Evolutionary conservation across 1,140 invertebrate genomes (phyloP).

Genomic region (Cardiocondyla obscurior): DNA sequence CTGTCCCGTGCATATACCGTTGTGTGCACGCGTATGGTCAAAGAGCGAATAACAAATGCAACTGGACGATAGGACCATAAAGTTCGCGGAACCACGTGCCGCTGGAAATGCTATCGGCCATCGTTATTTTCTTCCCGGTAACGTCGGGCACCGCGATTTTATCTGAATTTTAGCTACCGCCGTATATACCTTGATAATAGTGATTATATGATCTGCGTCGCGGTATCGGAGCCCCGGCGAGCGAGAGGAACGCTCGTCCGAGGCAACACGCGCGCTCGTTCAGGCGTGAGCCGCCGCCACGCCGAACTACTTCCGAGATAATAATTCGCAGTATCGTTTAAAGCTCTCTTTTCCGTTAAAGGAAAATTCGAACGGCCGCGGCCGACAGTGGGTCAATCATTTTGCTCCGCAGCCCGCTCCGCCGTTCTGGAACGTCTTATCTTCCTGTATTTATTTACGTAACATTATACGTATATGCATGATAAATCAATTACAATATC

Average conservation of each 20-base stretch:
- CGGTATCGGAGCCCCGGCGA: conserved; percentile 12
- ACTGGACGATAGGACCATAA: conserved; percentile 63
- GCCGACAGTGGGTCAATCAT: conserved; percentile 33
- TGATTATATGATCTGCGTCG: conserved; percentile 24
- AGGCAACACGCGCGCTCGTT: neutral
- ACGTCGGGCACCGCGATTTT: conserved; percentile 49
- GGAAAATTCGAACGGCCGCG: conserved; percentile 42
- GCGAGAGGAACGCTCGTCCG: conserved; percentile 1
- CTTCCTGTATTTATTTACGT: neutral
- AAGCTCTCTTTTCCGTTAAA: neutral
- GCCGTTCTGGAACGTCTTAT: neutral
- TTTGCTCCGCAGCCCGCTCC: neutral
- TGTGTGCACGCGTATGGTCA: conserved; percentile 34
- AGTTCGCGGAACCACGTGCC: conserved; percentile 52
- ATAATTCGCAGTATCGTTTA: conserved; percentile 52
- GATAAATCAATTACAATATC: neutral
- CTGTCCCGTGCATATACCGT: conserved; percentile 50
- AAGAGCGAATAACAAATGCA: conserved; percentile 30
- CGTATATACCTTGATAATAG: conserved; percentile 42
- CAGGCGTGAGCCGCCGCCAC: conserved; percentile 19
- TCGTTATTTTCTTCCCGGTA: conserved; percentile 56
- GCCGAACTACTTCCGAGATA: conserved; percentile 43
- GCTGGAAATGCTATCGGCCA: conserved; percentile 23
- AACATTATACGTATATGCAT: neutral
- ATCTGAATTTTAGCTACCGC: conserved; percentile 53